Conservation (phyloP, 2,113 vertebrate species). For the Pelobates fuscus region DNA sequence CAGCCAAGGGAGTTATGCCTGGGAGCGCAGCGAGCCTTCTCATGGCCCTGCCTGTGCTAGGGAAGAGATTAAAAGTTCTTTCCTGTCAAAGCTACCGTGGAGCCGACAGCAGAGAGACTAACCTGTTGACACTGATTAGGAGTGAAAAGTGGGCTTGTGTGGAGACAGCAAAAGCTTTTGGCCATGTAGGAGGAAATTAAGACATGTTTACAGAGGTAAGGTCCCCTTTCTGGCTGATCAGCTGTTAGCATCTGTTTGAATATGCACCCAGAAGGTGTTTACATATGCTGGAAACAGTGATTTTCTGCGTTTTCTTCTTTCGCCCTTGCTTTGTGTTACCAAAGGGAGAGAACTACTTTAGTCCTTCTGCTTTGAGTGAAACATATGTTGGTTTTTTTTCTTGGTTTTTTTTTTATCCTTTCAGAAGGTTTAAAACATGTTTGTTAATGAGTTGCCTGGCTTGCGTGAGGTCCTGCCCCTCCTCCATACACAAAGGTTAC, state of each 20-base stretch:
- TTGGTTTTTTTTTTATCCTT: constrained; percentile 2
- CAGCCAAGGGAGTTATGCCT: constrained; percentile 75
- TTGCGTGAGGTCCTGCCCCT: neutral
- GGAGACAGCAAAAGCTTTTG: constrained; percentile 62
- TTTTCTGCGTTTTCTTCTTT: neutral
- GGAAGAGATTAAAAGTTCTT: constrained; percentile 69
- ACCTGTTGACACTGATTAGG: constrained; percentile 63
- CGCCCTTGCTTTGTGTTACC: neutral
- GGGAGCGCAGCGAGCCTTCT: constrained; percentile 64
- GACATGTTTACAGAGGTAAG: constrained; percentile 73
- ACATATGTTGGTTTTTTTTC: constrained; percentile 34
- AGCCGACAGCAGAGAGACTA: constrained; percentile 55
- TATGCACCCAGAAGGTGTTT: constrained; percentile 2
- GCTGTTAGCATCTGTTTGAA: constrained; percentile 16
- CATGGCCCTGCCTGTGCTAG: constrained; percentile 60
- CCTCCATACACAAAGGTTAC: constrained; percentile 30
- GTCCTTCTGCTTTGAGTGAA: neutral
- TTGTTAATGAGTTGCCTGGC: constrained; percentile 44
- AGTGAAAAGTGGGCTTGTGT: constrained; percentile 64
- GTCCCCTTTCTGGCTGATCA: constrained; percentile 33
- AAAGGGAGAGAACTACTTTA: neutral
- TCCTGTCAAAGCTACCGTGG: constrained; percentile 59
- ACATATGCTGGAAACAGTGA: neutral
- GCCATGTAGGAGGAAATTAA: constrained; percentile 69
- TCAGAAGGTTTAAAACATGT: constrained; percentile 13